Evolutionary conservation across 2,797 vertebrate genomes (phyloP).

Genomic region (Notamacropus eugenii): DNA sequence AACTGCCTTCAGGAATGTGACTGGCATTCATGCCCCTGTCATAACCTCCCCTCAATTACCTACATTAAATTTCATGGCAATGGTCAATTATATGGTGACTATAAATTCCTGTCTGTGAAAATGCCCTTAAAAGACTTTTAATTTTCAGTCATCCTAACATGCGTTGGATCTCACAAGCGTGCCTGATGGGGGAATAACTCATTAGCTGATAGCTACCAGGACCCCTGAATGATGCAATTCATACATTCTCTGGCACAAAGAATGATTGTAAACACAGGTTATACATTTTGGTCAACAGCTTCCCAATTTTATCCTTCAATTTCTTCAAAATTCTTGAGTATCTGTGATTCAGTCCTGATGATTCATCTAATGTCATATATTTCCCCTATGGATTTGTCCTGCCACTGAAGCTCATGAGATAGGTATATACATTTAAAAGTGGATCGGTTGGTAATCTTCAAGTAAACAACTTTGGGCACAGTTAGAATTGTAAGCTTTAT

Average conservation of each 20-base stretch:
- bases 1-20: neutral
- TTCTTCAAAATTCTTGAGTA: neutral
- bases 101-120: neutral
- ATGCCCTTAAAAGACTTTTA: neutral
- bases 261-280: neutral
- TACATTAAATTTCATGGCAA: neutral
- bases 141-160: neutral
- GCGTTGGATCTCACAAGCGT: neutral
- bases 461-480: neutral
- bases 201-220: neutral
- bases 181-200: neutral
- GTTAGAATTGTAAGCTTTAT: neutral
- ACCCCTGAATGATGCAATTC: neutral
- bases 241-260: neutral
- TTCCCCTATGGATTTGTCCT: neutral
- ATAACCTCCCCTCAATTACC: neutral
- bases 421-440: neutral
- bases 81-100: neutral
- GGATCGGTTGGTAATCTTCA: neutral
- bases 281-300: neutral
- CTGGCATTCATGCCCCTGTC: neutral
- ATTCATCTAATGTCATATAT: neutral
- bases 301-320: neutral
- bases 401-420: neutral
- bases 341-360: neutral